Evolutionary conservation across 2,113 vertebrate genomes (phyloP).

Genomic region (Mobula hypostoma): DNA sequence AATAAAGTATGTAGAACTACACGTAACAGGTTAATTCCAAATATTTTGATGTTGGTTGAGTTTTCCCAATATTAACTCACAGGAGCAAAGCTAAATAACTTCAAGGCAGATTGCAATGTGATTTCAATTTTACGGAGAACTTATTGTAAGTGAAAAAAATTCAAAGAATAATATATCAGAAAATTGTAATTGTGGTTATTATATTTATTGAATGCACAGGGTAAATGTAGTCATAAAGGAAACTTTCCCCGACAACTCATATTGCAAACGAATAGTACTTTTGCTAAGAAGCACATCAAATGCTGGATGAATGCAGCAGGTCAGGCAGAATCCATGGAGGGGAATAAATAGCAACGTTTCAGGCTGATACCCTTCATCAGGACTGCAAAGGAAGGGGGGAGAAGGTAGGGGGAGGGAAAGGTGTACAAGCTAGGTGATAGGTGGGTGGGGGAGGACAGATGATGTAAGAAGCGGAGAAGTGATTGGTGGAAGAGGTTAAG

Average conservation of each 20-base stretch:
- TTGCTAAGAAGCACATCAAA: neutral
- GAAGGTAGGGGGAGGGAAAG: no score
- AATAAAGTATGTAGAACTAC: no score
- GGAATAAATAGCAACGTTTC: no score
- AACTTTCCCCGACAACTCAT: neutral
- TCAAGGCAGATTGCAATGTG: neutral
- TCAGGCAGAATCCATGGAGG: no score
- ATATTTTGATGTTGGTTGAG: neutral
- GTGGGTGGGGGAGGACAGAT: no score
- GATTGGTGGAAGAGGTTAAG: no score
- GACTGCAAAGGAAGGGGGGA: no score
- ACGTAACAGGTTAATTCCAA: neutral
- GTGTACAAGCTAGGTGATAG: no score
- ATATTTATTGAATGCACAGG: neutral
- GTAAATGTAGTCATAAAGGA: neutral
- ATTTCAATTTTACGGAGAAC: constrained; percentile 1
- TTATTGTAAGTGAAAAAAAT: neutral
- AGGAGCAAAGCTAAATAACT: neutral
- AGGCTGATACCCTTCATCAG: no score
- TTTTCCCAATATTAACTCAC: neutral
- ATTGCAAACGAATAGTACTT: neutral
- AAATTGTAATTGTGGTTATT: neutral
- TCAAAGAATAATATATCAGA: neutral
- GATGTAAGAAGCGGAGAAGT: no score
- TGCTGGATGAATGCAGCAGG: no score